These are phyloP conservation scores for Antechinus stuartii DNA, from an alignment of 2,113 vertebrate species.

Conservation along the genomic window DNA sequence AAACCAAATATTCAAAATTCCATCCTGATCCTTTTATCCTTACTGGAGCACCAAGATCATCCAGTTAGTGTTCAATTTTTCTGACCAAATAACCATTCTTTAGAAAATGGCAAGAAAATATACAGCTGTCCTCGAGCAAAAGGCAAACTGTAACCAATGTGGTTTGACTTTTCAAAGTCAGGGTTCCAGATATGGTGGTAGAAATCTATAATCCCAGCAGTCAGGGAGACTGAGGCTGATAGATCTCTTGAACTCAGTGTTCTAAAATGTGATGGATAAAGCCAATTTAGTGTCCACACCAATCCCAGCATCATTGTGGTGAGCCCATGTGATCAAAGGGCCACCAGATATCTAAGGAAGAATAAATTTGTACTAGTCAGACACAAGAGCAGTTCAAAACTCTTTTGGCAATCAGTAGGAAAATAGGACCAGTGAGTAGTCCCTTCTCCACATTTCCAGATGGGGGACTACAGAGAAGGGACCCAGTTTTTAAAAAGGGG, in stretches of 20 bases:
- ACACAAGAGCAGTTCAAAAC: neutral
- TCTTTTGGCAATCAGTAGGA: neutral
- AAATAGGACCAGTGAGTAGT: neutral
- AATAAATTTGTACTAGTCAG: neutral
- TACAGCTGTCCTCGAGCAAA: neutral
- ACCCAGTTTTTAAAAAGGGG: neutral
- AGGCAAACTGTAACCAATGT: neutral
- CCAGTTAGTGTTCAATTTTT: slow-evolving; percentile 28
- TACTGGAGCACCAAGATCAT: slow-evolving; percentile 41
- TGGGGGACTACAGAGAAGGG: neutral
- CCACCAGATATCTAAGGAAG: neutral
- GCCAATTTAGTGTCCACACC: neutral
- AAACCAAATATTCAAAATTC: slow-evolving; percentile 33
- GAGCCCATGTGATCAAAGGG: neutral
- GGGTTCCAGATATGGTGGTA: neutral
- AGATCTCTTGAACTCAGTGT: neutral
- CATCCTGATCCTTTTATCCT: slow-evolving; percentile 60
- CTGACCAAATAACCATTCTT: slow-evolving; percentile 33
- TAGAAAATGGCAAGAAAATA: slow-evolving; percentile 43
- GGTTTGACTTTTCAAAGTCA: neutral
- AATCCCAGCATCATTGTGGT: neutral
- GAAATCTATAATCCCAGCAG: neutral
- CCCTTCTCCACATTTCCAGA: neutral
- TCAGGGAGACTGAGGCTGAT: neutral
- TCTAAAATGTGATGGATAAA: neutral